phyloP scores from a whole-genome alignment of 92 coral and sea anemone species.

The Palythoa grandiflora region DNA sequence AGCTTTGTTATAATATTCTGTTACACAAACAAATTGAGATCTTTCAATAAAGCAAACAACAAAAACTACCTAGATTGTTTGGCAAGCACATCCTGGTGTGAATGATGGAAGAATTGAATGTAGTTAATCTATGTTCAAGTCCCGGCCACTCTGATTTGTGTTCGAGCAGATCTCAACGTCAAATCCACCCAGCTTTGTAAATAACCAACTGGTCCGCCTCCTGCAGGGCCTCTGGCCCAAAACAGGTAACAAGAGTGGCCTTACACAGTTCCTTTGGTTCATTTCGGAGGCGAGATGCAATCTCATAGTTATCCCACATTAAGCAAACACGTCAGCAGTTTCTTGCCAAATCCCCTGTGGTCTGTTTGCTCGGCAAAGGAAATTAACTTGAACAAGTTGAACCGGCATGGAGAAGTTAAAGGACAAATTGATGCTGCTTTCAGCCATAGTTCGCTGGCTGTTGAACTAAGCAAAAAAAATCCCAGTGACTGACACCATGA shows the following conservation, averaged over 20 bases:
- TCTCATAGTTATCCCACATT: slow-evolving; percentile 61
- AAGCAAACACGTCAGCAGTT: slow-evolving; percentile 54
- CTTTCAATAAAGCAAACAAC: too few relatives aligned
- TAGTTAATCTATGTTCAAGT: neutral
- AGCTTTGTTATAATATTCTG: slow-evolving; percentile 77
- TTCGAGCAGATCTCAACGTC: too few relatives aligned
- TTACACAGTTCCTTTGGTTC: slow-evolving; percentile 53
- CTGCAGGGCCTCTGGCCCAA: slow-evolving; percentile 56
- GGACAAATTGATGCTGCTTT: neutral
- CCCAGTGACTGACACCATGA: too few relatives aligned
- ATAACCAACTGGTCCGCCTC: too few relatives aligned
- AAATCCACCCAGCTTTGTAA: too few relatives aligned
- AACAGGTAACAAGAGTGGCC: slow-evolving; percentile 64
- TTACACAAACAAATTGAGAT: neutral
- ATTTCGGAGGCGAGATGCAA: slow-evolving; percentile 34
- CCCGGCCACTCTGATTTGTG: too few relatives aligned
- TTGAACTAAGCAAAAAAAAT: neutral
- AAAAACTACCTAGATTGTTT: too few relatives aligned
- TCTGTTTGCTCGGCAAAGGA: slow-evolving; percentile 61
- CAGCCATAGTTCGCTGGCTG: neutral
- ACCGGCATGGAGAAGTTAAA: neutral
- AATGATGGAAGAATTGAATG: too few relatives aligned
- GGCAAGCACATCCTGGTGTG: too few relatives aligned
- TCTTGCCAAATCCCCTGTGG: slow-evolving; percentile 47
- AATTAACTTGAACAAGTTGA: slow-evolving; percentile 29